A percentile compares a stretch with the other conserved stretches of the same genome.
Evolutionary conservation across 2,888 invertebrate species (phyloP).

Genomic region (Meghimatium bilineatum): DNA sequence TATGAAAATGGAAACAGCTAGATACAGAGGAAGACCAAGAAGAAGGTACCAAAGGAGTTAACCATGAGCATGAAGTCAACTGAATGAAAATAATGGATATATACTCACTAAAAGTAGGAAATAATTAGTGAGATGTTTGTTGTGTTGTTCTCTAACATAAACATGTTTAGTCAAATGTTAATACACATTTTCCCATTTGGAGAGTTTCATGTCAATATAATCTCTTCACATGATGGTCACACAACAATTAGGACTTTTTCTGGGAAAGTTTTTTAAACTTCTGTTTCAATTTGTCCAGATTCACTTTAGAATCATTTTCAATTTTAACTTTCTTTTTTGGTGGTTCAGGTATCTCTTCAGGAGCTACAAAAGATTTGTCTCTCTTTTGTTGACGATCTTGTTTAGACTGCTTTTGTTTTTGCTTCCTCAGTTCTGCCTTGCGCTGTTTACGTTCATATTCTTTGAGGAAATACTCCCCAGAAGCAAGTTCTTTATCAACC

Average conservation of each 20-base stretch:
- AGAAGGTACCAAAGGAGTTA: no score
- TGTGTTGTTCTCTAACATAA: background rate
- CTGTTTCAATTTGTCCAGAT: constrained; percentile 44
- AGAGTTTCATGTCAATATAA: background rate
- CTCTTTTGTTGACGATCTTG: constrained; percentile 47
- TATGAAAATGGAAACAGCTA: no score
- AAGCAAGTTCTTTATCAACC: constrained; percentile 90
- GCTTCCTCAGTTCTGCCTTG: constrained; percentile 39
- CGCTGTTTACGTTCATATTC: constrained; percentile 58
- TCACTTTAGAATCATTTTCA: constrained; percentile 32
- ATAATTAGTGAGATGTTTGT: no score
- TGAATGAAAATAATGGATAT: no score
- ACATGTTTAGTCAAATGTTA: no score
- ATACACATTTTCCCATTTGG: no score
- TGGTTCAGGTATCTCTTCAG: constrained; percentile 35
- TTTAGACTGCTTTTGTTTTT: constrained; percentile 40
- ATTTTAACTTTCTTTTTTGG: constrained; percentile 32
- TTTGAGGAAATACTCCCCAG: constrained; percentile 97
- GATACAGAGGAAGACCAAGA: no score
- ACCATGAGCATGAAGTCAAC: no score
- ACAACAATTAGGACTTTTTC: constrained; percentile 13
- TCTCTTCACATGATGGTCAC: background rate
- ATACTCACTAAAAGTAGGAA: no score
- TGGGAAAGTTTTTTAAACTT: constrained; percentile 43
- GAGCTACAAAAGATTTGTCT: constrained; percentile 44